Conservation (phyloP, 2,888 invertebrate species). For the Stegophylla sp. region DNA sequence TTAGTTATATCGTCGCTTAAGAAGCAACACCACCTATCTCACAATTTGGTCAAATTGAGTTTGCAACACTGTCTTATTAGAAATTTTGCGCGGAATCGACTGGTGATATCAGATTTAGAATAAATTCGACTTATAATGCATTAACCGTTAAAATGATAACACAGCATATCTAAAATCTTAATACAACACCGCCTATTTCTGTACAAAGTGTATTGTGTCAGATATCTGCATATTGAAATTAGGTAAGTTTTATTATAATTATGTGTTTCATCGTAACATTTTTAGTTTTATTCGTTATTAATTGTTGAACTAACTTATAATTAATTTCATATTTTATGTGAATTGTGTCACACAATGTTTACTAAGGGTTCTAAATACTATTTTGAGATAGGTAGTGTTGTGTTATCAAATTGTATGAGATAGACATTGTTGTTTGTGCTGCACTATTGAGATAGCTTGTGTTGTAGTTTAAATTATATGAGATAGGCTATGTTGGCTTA, state of each 20-base stretch:
- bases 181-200: background rate
- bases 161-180: slow-evolving; percentile 1
- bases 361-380: background rate
- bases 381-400: background rate
- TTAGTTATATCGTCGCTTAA: slow-evolving; percentile 24
- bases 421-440: slow-evolving; percentile 15
- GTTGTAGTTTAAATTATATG: slow-evolving; percentile 13
- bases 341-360: background rate
- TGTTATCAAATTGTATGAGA: slow-evolving; percentile 31
- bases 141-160: slow-evolving; percentile 2
- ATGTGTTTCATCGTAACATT: slow-evolving; percentile 17
- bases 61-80: slow-evolving; percentile 27
- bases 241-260: background rate
- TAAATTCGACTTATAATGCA: slow-evolving; percentile 6
- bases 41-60: slow-evolving; percentile 21
- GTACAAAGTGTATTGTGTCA: slow-evolving; percentile 17
- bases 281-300: slow-evolving; percentile 15
- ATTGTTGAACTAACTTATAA: slow-evolving; percentile 7
- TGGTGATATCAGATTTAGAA: slow-evolving; percentile 22
- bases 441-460: slow-evolving; percentile 24
- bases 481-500: slow-evolving; percentile 1
- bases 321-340: slow-evolving; percentile 17
- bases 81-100: slow-evolving; percentile 19
- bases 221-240: background rate
- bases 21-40: slow-evolving; percentile 17